phyloP scores from a whole-genome alignment of 2,888 invertebrate species.

The Ypsolopha sequella region DNA sequence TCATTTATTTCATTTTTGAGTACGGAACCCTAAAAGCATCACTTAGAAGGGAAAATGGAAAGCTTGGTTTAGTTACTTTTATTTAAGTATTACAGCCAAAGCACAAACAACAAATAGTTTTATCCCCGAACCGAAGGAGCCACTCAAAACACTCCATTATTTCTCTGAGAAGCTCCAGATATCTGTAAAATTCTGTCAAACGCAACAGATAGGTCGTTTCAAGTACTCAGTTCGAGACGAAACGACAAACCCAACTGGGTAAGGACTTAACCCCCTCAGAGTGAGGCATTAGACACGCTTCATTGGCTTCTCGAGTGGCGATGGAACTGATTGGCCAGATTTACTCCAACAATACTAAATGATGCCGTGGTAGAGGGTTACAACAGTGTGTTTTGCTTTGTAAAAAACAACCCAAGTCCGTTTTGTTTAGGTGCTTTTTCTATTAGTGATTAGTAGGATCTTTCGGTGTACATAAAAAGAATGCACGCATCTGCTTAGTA shows the following conservation, averaged over 20 bases:
- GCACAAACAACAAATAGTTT: background rate
- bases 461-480: constrained; percentile 22
- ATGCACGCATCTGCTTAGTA: constrained; percentile 54
- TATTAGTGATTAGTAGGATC: background rate
- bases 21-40: too few species aligned
- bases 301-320: constrained; percentile 63
- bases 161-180: background rate
- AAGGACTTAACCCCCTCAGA: constrained; percentile 57
- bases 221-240: constrained; percentile 30
- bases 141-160: background rate
- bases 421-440: background rate
- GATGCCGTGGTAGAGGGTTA: background rate
- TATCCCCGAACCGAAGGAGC: background rate
- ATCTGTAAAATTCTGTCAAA: constrained; percentile 8
- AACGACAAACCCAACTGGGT: constrained; percentile 57
- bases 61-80: too few species aligned
- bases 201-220: constrained; percentile 18
- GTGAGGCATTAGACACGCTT: constrained; percentile 51
- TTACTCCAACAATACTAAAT: constrained; percentile 48
- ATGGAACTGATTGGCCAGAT: constrained; percentile 65
- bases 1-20: too few species aligned
- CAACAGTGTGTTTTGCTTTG: background rate
- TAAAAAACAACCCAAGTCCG: background rate
- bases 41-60: too few species aligned
- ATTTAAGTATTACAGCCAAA: too few species aligned